phyloP scores from a whole-genome alignment of 2,888 invertebrate species.

The Noctua fimbriata region DNA sequence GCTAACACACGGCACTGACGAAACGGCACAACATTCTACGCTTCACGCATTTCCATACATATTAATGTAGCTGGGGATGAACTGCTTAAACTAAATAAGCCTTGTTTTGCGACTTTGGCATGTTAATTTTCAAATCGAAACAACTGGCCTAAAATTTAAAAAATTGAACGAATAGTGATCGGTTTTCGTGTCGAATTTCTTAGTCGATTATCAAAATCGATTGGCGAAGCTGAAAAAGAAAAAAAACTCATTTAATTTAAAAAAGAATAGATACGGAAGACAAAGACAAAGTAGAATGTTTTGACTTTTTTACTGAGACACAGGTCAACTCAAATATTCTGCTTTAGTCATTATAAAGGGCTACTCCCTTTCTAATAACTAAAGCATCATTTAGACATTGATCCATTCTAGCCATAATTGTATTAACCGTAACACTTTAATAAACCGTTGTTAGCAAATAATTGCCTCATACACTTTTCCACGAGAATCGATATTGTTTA shows the following conservation, averaged over 20 bases:
- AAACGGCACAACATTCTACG: slow-evolving; percentile 47
- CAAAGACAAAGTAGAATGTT: slow-evolving; percentile 1
- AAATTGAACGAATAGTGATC: slow-evolving; percentile 25
- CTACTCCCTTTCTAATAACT: neutral
- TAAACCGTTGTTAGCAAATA: slow-evolving; percentile 24
- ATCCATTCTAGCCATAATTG: slow-evolving; percentile 18
- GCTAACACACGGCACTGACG: slow-evolving; percentile 36
- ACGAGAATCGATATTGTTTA: slow-evolving; percentile 42
- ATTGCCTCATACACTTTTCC: slow-evolving; percentile 31
- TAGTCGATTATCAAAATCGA: slow-evolving; percentile 27
- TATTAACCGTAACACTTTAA: slow-evolving; percentile 16
- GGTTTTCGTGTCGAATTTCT: slow-evolving; percentile 1
- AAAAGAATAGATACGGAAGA: neutral
- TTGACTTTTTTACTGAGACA: neutral
- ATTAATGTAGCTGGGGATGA: slow-evolving; percentile 72
- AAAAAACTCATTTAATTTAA: neutral
- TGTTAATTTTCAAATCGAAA: slow-evolving; percentile 66
- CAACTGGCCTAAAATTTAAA: slow-evolving; percentile 45
- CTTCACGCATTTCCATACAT: slow-evolving; percentile 72
- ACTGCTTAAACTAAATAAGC: slow-evolving; percentile 70
- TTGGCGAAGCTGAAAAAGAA: neutral
- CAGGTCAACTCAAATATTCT: slow-evolving; percentile 15
- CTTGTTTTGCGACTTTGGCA: slow-evolving; percentile 71
- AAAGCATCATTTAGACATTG: neutral
- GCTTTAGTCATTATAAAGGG: neutral